phyloP scores from a whole-genome alignment of 2,888 invertebrate genomes.

The Acleris emargana region DNA sequence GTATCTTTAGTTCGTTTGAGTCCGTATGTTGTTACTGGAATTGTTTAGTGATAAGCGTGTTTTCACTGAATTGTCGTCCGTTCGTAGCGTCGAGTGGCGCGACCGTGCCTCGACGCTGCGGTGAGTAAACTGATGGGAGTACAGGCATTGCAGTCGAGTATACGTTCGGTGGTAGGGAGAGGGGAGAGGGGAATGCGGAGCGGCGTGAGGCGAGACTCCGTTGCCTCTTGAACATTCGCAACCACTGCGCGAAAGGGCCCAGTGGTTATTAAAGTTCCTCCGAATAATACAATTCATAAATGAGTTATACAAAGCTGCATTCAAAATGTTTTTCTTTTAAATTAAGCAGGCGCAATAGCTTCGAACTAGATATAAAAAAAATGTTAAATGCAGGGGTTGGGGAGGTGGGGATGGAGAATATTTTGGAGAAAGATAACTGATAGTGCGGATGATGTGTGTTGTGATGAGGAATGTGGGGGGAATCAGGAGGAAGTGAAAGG shows the following conservation, averaged over 20 bases:
- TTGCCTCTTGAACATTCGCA: slow-evolving; percentile 76
- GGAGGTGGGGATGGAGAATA: no score
- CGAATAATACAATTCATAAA: slow-evolving; percentile 72
- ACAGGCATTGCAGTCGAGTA: slow-evolving; percentile 76
- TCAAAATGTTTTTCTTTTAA: no score
- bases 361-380: no score
- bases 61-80: slow-evolving; percentile 72
- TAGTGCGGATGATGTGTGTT: no score
- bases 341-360: no score
- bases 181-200: slow-evolving; percentile 54
- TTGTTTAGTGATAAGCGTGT: slow-evolving; percentile 73
- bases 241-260: slow-evolving; percentile 52
- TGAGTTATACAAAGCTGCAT: slow-evolving; percentile 77
- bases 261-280: no score
- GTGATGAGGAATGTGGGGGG: no score
- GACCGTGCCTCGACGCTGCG: slow-evolving; percentile 78
- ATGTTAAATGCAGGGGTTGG: no score
- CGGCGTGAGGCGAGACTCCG: slow-evolving; percentile 74
- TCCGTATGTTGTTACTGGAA: slow-evolving; percentile 55
- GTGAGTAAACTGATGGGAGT: slow-evolving; percentile 74
- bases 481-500: no score
- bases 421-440: no score
- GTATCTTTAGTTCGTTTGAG: slow-evolving; percentile 44
- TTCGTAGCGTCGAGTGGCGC: slow-evolving; percentile 73
- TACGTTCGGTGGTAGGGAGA: slow-evolving; percentile 63